Evolutionary conservation across 2,113 vertebrate genomes (phyloP).

Genomic region (Vombatus ursinus): DNA sequence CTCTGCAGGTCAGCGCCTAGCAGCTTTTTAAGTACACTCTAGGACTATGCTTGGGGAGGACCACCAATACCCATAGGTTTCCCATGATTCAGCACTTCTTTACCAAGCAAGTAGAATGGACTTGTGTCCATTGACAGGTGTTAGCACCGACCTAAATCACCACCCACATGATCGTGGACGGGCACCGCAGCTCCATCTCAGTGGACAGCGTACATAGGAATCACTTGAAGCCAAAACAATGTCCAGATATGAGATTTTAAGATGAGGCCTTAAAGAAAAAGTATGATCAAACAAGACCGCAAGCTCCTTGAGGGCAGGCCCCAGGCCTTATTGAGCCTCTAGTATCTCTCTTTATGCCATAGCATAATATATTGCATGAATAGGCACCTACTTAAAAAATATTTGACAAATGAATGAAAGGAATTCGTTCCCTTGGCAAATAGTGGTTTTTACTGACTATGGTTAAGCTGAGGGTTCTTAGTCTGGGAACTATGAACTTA

Average conservation of each 20-base stretch:
- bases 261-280: neutral
- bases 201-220: neutral
- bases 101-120: neutral
- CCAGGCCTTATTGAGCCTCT: neutral
- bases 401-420: neutral
- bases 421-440: neutral
- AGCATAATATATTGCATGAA: neutral
- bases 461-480: neutral
- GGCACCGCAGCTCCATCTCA: neutral
- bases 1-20: neutral
- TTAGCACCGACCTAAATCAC: neutral
- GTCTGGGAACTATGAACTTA: neutral
- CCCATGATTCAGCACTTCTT: neutral
- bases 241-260: neutral
- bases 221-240: neutral
- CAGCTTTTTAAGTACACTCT: neutral
- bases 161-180: neutral
- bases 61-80: neutral
- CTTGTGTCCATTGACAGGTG: neutral
- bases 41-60: neutral
- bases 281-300: neutral
- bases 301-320: neutral
- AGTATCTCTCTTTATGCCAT: neutral
- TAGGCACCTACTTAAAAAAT: neutral
- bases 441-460: neutral